Evolutionary conservation across 2,888 invertebrate genomes (phyloP).

Genomic region (Tineola bisselliella): DNA sequence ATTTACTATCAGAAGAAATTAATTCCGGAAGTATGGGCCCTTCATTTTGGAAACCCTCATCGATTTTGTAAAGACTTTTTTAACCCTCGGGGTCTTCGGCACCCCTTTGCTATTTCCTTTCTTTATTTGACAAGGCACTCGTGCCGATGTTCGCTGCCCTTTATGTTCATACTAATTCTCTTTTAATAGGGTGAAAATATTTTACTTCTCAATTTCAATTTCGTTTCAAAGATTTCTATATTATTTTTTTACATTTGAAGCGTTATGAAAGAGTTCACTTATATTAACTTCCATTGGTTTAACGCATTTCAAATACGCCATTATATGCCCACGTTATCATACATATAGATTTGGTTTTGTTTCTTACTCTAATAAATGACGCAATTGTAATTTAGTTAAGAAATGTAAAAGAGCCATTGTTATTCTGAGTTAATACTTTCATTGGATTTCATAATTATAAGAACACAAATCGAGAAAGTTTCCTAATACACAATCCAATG

Average conservation of each 20-base stretch:
- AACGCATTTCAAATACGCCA: too few species aligned
- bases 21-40: not conserved
- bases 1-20: not conserved
- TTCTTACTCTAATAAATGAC: too few species aligned
- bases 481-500: not conserved
- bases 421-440: too few species aligned
- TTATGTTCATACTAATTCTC: not conserved
- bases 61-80: not conserved
- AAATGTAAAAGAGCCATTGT: too few species aligned
- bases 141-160: not conserved
- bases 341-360: too few species aligned
- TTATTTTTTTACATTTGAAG: not conserved
- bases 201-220: not conserved
- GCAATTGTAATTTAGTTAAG: too few species aligned
- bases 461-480: not conserved
- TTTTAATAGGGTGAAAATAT: not conserved
- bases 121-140: conserved; percentile 2
- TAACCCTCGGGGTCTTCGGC: not conserved
- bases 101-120: not conserved
- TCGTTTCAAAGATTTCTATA: not conserved
- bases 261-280: too few species aligned
- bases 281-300: too few species aligned
- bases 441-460: too few species aligned
- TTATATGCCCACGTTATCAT: too few species aligned
- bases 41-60: not conserved